A percentile compares a stretch with the other conserved stretches of the same genome.
These are phyloP conservation scores for Drosophila arawakana DNA, from an alignment of 1,140 invertebrate genomes.

Conservation along the genomic window DNA sequence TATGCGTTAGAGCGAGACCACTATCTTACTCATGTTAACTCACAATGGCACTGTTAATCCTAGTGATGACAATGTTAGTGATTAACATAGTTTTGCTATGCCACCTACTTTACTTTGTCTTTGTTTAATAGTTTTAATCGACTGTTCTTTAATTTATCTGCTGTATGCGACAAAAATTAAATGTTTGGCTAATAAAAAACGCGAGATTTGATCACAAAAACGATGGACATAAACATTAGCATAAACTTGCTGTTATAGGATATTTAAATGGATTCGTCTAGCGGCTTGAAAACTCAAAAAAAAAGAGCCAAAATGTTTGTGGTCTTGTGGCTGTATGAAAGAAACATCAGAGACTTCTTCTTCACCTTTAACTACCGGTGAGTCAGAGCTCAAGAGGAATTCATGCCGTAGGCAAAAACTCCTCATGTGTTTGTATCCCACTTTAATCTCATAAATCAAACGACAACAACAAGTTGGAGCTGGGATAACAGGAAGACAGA, in stretches of 20 bases:
- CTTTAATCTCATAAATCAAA: constrained; percentile 78
- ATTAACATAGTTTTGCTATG: no score
- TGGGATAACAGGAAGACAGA: constrained; percentile 6
- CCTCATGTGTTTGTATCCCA: neutral
- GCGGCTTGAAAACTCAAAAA: constrained; percentile 7
- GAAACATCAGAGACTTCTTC: constrained; percentile 2
- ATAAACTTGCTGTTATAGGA: constrained; percentile 40
- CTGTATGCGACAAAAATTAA: no score
- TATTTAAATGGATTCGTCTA: constrained; percentile 73
- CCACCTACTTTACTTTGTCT: no score
- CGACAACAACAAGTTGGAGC: constrained; percentile 32
- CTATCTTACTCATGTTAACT: no score
- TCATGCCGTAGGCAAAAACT: constrained; percentile 41
- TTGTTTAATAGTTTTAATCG: no score
- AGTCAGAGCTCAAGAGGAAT: constrained; percentile 35
- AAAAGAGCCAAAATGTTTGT: constrained; percentile 14
- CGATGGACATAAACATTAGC: constrained; percentile 25
- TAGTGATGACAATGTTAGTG: no score
- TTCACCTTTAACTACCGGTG: neutral
- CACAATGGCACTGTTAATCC: no score
- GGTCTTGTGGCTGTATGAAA: constrained; percentile 49
- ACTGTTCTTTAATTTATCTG: no score
- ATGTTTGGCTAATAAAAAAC: neutral
- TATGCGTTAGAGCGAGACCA: no score
- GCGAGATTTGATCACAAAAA: neutral